Conservation (phyloP, 2,888 invertebrate species). For the Ophonus ardosiacus region DNA sequence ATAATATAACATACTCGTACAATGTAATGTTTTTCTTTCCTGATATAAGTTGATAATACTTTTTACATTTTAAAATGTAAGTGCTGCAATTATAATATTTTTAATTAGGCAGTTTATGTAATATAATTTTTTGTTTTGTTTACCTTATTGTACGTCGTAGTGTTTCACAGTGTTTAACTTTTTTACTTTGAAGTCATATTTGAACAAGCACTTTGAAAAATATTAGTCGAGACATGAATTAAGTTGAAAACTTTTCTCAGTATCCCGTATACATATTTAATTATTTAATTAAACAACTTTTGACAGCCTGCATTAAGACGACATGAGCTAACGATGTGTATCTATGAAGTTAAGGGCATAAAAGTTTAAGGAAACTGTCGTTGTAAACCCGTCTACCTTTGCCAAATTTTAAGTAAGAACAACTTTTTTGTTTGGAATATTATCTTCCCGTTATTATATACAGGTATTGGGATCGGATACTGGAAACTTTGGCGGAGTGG, state of each 20-base stretch:
- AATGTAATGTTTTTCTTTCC: no score
- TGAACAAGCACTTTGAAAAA: slow-evolving; percentile 42
- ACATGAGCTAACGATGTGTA: slow-evolving; percentile 52
- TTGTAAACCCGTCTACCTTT: slow-evolving; percentile 8
- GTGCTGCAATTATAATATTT: no score
- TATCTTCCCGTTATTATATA: not conserved
- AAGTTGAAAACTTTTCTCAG: slow-evolving; percentile 14
- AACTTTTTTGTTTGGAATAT: slow-evolving; percentile 5
- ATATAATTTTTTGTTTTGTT: no score
- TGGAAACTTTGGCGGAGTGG: slow-evolving; percentile 4
- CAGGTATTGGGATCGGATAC: slow-evolving; percentile 1
- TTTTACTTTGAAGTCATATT: slow-evolving; percentile 35
- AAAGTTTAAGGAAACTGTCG: slow-evolving; percentile 44
- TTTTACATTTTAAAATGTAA: no score
- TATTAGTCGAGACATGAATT: slow-evolving; percentile 19
- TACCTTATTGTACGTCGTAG: no score
- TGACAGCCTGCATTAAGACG: slow-evolving; percentile 52
- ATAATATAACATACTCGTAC: no score
- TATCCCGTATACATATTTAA: slow-evolving; percentile 47
- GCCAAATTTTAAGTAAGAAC: slow-evolving; percentile 10
- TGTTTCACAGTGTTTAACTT: not conserved
- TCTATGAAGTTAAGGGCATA: slow-evolving; percentile 44
- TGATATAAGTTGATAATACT: no score
- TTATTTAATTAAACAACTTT: slow-evolving; percentile 55
- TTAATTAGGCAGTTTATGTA: no score